A percentile compares a stretch with the other conserved stretches of the same genome.
Evolutionary conservation across 2,888 invertebrate species (phyloP).

Genomic region (Malthinus seriepunctatus): DNA sequence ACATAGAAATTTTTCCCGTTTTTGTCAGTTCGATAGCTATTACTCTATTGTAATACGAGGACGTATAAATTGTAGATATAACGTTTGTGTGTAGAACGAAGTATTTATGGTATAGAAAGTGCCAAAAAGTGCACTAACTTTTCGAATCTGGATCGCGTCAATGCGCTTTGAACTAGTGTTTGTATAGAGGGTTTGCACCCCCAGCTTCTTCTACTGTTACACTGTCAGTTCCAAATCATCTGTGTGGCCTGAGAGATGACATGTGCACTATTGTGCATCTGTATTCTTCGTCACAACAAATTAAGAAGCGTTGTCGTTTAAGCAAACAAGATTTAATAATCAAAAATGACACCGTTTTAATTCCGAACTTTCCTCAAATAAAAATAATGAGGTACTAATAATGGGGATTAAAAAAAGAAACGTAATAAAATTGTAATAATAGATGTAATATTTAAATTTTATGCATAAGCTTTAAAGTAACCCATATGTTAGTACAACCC

Average conservation of each 20-base stretch:
- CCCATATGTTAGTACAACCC: slow-evolving; percentile 44
- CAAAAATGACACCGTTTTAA: neutral
- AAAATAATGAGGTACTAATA: neutral
- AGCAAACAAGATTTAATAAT: slow-evolving; percentile 12
- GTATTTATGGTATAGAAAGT: slow-evolving; percentile 11
- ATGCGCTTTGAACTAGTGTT: slow-evolving; percentile 37
- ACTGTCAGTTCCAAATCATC: slow-evolving; percentile 25
- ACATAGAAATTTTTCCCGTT: neutral
- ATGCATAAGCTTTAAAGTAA: slow-evolving; percentile 47
- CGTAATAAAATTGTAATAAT: slow-evolving; percentile 1
- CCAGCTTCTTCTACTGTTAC: slow-evolving; percentile 30
- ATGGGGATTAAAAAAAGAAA: neutral
- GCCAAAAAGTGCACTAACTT: slow-evolving; percentile 38
- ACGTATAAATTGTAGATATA: neutral
- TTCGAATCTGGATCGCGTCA: slow-evolving; percentile 42
- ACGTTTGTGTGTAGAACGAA: no score
- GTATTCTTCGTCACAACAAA: slow-evolving; percentile 26
- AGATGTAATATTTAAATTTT: slow-evolving; percentile 39
- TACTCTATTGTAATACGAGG: neutral
- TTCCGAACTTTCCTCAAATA: neutral
- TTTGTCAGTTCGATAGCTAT: neutral
- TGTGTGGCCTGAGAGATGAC: slow-evolving; percentile 34
- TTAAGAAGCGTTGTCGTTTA: slow-evolving; percentile 22
- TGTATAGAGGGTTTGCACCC: slow-evolving; percentile 39
- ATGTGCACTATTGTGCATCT: slow-evolving; percentile 30